Percentiles rank a stretch among this genome's conserved stretches.
These are phyloP conservation scores for Marisa cornuarietis DNA, from an alignment of 1,140 invertebrate species.

Conservation along the genomic window DNA sequence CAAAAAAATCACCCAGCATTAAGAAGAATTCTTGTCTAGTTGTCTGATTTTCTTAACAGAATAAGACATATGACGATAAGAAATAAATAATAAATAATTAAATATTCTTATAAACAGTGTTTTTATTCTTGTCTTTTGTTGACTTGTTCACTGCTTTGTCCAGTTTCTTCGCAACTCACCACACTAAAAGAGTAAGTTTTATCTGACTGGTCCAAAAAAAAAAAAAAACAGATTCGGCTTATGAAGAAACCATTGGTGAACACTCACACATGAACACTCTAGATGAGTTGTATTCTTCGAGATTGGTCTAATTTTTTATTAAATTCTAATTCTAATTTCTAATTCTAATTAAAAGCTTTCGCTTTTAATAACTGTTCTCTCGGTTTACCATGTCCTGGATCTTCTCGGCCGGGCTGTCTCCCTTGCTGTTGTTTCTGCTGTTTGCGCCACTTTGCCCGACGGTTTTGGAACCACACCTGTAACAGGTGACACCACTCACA, in stretches of 20 bases:
- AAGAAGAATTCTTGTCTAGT: too few relatives aligned
- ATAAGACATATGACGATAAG: too few relatives aligned
- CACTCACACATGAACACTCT: too few relatives aligned
- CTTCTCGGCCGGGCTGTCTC: constrained; percentile 9
- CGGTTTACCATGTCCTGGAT: constrained; percentile 3
- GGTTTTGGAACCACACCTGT: constrained; percentile 99
- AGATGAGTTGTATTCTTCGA: neutral
- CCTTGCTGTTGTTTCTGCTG: constrained; percentile 68
- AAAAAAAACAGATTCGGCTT: too few relatives aligned
- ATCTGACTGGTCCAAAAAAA: neutral
- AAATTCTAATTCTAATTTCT: neutral
- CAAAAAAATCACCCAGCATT: too few relatives aligned
- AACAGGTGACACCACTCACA: constrained; percentile 35
- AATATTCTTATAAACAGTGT: neutral
- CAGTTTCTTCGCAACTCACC: too few relatives aligned
- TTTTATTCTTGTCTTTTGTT: neutral
- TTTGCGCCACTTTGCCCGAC: constrained; percentile 97
- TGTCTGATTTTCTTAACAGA: too few relatives aligned
- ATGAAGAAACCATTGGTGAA: too few relatives aligned
- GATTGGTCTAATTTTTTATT: neutral
- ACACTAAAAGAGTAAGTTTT: neutral
- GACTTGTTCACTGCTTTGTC: too few relatives aligned
- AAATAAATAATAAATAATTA: neutral
- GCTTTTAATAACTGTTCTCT: neutral
- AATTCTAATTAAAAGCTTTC: neutral